phyloP scores from a whole-genome alignment of 2,113 vertebrate species.

The Orientallactaga bullata region DNA sequence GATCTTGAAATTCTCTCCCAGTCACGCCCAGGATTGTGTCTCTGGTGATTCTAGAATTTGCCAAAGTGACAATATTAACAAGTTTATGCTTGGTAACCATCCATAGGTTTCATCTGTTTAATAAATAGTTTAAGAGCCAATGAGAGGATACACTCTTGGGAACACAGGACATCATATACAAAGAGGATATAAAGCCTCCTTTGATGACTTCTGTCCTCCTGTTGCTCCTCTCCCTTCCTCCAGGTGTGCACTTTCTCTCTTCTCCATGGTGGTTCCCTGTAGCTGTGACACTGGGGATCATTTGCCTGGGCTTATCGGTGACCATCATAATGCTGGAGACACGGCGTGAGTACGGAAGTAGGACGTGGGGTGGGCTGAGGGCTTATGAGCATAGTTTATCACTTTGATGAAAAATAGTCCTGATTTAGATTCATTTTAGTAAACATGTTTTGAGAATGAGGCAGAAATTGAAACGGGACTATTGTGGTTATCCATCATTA shows the following conservation, averaged over 20 bases:
- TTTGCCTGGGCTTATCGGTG: constrained; percentile 76
- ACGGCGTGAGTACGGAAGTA: constrained; percentile 74
- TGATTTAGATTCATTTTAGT: background rate
- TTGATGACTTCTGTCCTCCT: background rate
- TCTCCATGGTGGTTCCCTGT: constrained; percentile 70
- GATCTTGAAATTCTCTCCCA: too few species aligned
- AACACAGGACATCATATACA: background rate
- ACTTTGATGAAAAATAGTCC: background rate
- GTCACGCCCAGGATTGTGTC: too few species aligned
- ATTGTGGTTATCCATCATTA: background rate
- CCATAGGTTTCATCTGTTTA: background rate
- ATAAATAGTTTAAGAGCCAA: background rate
- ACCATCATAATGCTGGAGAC: constrained; percentile 46
- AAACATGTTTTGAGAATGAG: constrained; percentile 23
- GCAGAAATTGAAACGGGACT: background rate
- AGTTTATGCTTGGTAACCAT: too few species aligned
- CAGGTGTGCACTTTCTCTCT: constrained; percentile 5
- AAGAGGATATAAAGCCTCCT: background rate
- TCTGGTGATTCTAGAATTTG: too few species aligned
- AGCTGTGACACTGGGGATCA: constrained; percentile 54
- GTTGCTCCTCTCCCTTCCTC: constrained; percentile 29
- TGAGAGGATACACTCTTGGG: background rate
- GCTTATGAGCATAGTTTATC: background rate
- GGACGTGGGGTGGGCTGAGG: background rate
- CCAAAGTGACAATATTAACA: too few species aligned